A percentile compares a stretch with the other conserved stretches of the same genome.
Evolutionary conservation across 2,113 vertebrate species (phyloP).

Genomic region (Panthera leo): DNA sequence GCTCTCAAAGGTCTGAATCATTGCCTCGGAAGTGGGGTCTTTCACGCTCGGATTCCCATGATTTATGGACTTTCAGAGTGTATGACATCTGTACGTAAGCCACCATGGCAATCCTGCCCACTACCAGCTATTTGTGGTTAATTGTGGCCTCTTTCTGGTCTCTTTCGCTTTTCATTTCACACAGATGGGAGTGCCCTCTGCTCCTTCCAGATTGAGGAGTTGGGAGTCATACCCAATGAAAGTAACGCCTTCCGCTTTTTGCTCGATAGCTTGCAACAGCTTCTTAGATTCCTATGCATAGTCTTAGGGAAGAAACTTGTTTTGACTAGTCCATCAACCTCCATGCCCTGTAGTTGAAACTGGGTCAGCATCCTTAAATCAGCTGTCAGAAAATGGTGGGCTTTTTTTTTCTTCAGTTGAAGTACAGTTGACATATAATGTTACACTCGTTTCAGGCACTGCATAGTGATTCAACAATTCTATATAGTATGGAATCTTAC

Average conservation of each 20-base stretch:
- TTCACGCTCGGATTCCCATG: neutral
- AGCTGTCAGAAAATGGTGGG: neutral
- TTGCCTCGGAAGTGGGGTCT: neutral
- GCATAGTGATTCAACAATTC: neutral
- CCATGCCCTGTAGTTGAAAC: neutral
- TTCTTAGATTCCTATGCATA: neutral
- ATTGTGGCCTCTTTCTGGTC: neutral
- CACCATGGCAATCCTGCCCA: rapidly evolving
- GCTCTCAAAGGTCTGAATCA: neutral
- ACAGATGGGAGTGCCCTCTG: rapidly evolving
- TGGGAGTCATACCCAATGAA: neutral
- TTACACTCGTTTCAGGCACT: neutral
- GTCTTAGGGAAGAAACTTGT: neutral
- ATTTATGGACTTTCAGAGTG: neutral
- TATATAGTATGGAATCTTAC: neutral
- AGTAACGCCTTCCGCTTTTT: neutral
- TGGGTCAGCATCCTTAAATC: neutral
- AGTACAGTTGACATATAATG: neutral
- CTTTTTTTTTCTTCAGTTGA: neutral
- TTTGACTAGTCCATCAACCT: neutral
- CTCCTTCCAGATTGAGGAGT: neutral
- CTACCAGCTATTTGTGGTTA: too few species aligned
- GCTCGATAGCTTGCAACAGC: neutral
- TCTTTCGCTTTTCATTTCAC: neutral
- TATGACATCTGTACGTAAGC: neutral